Evolutionary conservation across 2,797 vertebrate genomes (phyloP).

Genomic region (Acrossocheilus wenchowensis): DNA sequence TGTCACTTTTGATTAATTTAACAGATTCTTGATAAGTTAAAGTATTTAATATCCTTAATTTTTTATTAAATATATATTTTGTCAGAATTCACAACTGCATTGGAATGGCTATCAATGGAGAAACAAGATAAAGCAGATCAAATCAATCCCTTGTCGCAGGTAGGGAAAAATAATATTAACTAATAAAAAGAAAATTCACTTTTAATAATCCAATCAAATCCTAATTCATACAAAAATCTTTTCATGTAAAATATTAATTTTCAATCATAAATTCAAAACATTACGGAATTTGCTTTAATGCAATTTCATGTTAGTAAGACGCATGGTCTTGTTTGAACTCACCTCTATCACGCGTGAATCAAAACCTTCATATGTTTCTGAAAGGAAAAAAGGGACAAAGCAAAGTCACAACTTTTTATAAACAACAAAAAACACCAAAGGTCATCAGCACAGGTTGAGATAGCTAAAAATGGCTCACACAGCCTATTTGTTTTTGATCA

Average conservation of each 20-base stretch:
- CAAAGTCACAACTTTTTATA: background rate
- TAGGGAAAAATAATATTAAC: background rate
- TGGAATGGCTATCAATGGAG: background rate
- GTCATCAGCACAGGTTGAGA: background rate
- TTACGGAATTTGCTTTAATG: background rate
- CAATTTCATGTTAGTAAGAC: background rate
- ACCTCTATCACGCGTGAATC: slow-evolving; percentile 93
- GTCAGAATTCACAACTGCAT: background rate
- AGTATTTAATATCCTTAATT: no score
- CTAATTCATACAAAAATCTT: background rate
- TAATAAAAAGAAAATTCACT: background rate
- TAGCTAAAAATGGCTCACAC: background rate
- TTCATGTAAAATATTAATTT: background rate
- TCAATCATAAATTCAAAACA: background rate
- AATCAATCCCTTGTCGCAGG: background rate
- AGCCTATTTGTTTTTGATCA: background rate
- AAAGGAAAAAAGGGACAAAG: slow-evolving; percentile 47
- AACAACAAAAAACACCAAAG: background rate
- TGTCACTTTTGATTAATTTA: background rate
- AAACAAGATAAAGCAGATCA: background rate
- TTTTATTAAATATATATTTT: background rate
- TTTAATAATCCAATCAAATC: background rate
- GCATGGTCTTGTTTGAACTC: slow-evolving; percentile 62
- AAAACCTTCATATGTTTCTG: slow-evolving; percentile 92
- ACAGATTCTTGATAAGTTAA: background rate